Evolutionary conservation across 1,140 invertebrate species (phyloP).

Genomic region (Penaeus vannamei): DNA sequence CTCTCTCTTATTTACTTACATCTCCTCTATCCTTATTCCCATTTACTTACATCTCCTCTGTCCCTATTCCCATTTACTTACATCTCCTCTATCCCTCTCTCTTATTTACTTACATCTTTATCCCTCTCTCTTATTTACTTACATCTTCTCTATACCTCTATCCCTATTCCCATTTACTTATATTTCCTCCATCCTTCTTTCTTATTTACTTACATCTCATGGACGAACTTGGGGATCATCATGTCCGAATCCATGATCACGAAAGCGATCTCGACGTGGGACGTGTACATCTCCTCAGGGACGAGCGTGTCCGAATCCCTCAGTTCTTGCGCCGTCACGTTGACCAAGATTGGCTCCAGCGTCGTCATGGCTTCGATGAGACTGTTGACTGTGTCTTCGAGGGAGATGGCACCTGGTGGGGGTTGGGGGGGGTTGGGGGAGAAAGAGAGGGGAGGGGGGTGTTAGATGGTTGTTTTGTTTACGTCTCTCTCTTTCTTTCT

Average conservation of each 20-base stretch:
- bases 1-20: too few species aligned
- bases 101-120: too few species aligned
- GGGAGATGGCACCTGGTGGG: constrained; percentile 77
- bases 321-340: constrained; percentile 88
- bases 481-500: too few species aligned
- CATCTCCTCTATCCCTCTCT: constrained; percentile 71
- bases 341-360: constrained; percentile 85
- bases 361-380: constrained; percentile 83
- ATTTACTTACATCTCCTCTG: neutral
- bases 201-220: constrained; percentile 53
- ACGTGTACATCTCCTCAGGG: constrained; percentile 68
- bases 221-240: constrained; percentile 69
- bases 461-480: neutral
- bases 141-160: too few species aligned
- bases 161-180: neutral
- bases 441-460: constrained; percentile 30
- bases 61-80: constrained; percentile 72
- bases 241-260: constrained; percentile 69
- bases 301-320: constrained; percentile 73
- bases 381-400: constrained; percentile 74
- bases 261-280: constrained; percentile 69
- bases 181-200: neutral
- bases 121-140: too few species aligned
- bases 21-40: too few species aligned
- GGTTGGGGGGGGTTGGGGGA: constrained; percentile 37